A percentile compares a stretch with the other conserved stretches of the same genome.
Evolutionary conservation across 2,888 invertebrate species (phyloP).

Genomic region (Halictus ligatus): DNA sequence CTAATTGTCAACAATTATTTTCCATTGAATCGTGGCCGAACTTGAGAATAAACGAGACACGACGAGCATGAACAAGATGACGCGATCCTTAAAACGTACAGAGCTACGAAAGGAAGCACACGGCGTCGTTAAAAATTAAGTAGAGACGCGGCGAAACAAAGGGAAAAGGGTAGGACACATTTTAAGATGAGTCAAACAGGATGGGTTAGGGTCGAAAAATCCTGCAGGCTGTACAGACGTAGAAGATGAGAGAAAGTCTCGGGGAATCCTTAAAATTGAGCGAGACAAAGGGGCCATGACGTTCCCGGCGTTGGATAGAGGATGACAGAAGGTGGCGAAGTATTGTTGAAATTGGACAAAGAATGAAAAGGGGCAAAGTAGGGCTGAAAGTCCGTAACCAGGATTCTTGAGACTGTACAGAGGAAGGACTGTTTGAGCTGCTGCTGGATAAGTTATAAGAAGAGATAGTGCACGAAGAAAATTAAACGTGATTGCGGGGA

Average conservation of each 20-base stretch:
- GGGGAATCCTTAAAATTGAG: constrained; percentile 44
- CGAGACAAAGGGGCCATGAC: constrained; percentile 25
- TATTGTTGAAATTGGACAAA: constrained; percentile 39
- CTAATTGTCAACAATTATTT: too few relatives aligned
- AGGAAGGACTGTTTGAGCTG: constrained; percentile 20
- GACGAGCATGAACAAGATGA: background rate
- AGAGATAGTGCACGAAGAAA: background rate
- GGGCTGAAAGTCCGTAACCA: constrained; percentile 32
- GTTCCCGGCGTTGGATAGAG: constrained; percentile 6
- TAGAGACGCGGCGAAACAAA: background rate
- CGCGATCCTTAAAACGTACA: constrained; percentile 8
- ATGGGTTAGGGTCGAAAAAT: constrained; percentile 27
- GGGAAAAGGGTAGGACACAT: constrained; percentile 10
- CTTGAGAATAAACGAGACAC: background rate
- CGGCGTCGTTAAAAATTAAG: constrained; percentile 19
- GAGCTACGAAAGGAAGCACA: background rate
- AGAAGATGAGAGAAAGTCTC: constrained; percentile 37
- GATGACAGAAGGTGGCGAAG: constrained; percentile 26
- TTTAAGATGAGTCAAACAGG: constrained; percentile 29
- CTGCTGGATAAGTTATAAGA: constrained; percentile 32
- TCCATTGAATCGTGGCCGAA: too few relatives aligned
- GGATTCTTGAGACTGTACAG: constrained; percentile 24
- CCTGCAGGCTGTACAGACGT: constrained; percentile 45
- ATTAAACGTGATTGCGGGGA: constrained; percentile 31
- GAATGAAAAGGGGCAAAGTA: constrained; percentile 10